Evolutionary conservation across 2,888 invertebrate genomes (phyloP).

Genomic region (Argyresthia albistria): DNA sequence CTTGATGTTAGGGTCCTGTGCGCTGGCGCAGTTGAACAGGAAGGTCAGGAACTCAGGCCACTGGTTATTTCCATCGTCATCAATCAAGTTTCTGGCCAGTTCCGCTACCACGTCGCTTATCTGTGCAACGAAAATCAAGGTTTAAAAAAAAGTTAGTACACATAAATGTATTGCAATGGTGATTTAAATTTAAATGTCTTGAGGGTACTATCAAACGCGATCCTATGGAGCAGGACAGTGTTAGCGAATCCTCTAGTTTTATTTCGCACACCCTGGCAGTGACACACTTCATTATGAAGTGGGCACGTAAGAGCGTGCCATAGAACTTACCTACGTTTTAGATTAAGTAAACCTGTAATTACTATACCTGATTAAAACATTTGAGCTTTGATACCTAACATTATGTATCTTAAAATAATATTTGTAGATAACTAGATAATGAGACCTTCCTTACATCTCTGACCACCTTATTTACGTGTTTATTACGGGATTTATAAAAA

Average conservation of each 20-base stretch:
- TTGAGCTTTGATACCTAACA: too few species aligned
- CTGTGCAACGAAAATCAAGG: conserved; percentile 23
- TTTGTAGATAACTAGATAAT: too few species aligned
- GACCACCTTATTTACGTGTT: too few species aligned
- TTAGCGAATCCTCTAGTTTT: conserved; percentile 58
- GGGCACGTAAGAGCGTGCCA: conserved; percentile 39
- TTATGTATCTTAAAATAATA: too few species aligned
- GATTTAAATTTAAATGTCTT: conserved; percentile 27
- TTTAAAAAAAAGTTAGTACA: not conserved
- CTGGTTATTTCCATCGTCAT: conserved; percentile 95
- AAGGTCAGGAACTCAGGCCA: conserved; percentile 98
- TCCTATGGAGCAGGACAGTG: conserved; percentile 43
- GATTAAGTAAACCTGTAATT: too few species aligned
- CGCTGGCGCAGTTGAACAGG: conserved; percentile 94
- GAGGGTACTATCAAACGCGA: conserved; percentile 69
- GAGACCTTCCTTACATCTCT: too few species aligned
- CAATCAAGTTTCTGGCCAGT: conserved; percentile 93
- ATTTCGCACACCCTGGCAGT: conserved; percentile 60
- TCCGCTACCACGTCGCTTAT: conserved; percentile 97
- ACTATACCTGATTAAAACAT: too few species aligned
- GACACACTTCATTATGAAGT: conserved; percentile 37
- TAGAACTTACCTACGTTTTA: too few species aligned
- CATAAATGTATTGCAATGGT: not conserved
- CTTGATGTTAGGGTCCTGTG: conserved; percentile 85
- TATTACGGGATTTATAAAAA: too few species aligned